Base-by-base conservation (phyloP, 2,888 invertebrate species). In the Drosophila peninsularis region DNA sequence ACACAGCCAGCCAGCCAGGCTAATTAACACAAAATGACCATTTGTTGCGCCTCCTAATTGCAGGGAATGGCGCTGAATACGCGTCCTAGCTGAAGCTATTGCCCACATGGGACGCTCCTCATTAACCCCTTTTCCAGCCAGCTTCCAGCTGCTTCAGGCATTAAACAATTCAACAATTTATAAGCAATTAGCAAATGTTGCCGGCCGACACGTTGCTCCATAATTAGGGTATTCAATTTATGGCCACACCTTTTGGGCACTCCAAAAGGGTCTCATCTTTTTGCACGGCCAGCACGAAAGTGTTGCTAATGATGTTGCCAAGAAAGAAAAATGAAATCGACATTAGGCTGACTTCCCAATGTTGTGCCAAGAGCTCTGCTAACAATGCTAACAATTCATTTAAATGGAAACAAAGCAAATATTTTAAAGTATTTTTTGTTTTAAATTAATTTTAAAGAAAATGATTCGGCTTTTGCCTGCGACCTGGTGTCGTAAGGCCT, bases 31-130 rank as follows among this genome's bases (percentile, higher is more conserved):
- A 72, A 78, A 87, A 81, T 74, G 76, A 62, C 73, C 82, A 82
- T 82, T 82, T 82, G 82, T 80, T 82, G 81, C 82, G 81, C 62
- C 55, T 78, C 64, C 68, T 87, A 87, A 87, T 82, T 78, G 78
- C 65, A 62, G 30, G 50, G 30, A 44, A 42, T 47, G 45, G 44
- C 60, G 34, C 13, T 17, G 42, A 44, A 37, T 41, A 10, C 30
- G 37, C 36, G 34, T 42, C 30, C 42, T 50, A 62, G 60, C 30
- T 36, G 21, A 65, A 69, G 41, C 61, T 69, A 69, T 70, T 24
- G 52, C 44, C n/a, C 74, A 54, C 75, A 4, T 65, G 78, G 71
- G 79, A 75, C 44, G 62, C 53, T 45, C 52, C 66, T 78, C 87
- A 76, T 84, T 82, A 81, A 84, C 75, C 82, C 61, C 79, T 87